These are phyloP conservation scores for Sorex araneus DNA, from an alignment of 2,113 vertebrate species.

Conservation along the genomic window DNA sequence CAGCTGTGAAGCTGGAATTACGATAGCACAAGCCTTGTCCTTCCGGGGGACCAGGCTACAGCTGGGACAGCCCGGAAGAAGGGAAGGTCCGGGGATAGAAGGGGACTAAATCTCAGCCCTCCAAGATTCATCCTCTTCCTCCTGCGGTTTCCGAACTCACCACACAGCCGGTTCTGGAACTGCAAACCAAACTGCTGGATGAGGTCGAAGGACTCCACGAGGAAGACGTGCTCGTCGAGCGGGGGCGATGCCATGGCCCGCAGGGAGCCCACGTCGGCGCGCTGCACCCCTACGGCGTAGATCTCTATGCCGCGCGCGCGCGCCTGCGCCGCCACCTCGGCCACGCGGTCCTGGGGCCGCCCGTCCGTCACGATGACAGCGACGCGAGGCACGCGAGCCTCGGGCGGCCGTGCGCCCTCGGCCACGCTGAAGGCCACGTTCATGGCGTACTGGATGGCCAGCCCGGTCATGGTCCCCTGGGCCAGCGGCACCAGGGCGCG, in stretches of 20 bases:
- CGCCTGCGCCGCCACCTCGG: conserved; percentile 95
- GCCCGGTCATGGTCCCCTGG: conserved; percentile 98
- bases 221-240: conserved; percentile 96
- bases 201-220: conserved; percentile 97
- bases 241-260: conserved; percentile 96
- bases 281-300: conserved; percentile 96
- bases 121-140: no score
- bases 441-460: conserved; percentile 97
- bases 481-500: conserved; percentile 94
- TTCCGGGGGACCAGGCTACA: neutral
- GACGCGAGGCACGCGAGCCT: conserved; percentile 92
- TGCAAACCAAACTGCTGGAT: conserved; percentile 97
- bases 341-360: conserved; percentile 96
- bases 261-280: conserved; percentile 96
- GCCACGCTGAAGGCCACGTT: conserved; percentile 93
- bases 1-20: no score
- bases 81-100: no score
- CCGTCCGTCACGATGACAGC: conserved; percentile 97
- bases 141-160: conserved; percentile 86
- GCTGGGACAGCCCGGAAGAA: neutral
- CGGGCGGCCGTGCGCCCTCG: conserved; percentile 91
- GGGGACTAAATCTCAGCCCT: no score
- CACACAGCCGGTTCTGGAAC: conserved; percentile 96
- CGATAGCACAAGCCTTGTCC: no score
- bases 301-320: conserved; percentile 95